Percentiles rank a stretch among this genome's conserved stretches.
Conservation (phyloP, 2,888 invertebrate species). For the Chymomyza fuscimana region DNA sequence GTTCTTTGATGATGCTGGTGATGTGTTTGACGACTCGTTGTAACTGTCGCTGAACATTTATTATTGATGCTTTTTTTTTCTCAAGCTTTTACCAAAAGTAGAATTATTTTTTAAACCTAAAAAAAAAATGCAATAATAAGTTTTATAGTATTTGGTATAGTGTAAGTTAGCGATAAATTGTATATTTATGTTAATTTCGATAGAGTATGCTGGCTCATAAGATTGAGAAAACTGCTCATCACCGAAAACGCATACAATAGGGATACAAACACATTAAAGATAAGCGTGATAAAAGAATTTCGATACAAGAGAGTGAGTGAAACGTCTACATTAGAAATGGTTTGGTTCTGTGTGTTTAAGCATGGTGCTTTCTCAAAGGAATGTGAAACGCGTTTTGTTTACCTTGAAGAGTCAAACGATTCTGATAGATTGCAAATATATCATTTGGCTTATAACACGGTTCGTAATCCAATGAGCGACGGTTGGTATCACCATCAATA, state of each 20-base stretch:
- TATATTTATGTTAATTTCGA: background rate
- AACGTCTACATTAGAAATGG: background rate
- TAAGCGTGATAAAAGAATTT: constrained; percentile 7
- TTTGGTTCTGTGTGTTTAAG: background rate
- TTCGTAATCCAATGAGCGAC: constrained; percentile 61
- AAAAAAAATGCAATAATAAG: constrained; percentile 22
- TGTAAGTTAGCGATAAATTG: background rate
- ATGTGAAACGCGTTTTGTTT: constrained; percentile 59
- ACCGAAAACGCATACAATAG: background rate
- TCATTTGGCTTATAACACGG: constrained; percentile 76
- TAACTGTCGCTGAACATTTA: constrained; percentile 31
- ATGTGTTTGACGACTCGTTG: constrained; percentile 55
- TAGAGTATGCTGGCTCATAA: background rate
- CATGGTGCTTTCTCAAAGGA: constrained; percentile 38
- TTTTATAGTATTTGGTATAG: constrained; percentile 6
- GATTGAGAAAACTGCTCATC: background rate
- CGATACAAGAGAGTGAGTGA: constrained; percentile 8
- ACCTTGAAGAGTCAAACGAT: constrained; percentile 77
- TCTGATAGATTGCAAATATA: constrained; percentile 77
- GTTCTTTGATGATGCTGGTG: constrained; percentile 41
- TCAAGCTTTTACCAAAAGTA: constrained; percentile 77
- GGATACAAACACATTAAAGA: background rate
- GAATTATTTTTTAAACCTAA: constrained; percentile 75
- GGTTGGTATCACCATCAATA: constrained; percentile 31
- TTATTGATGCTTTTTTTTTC: constrained; percentile 49